Conservation (phyloP, 1,140 invertebrate genomes). For the Drosophila dunni region DNA sequence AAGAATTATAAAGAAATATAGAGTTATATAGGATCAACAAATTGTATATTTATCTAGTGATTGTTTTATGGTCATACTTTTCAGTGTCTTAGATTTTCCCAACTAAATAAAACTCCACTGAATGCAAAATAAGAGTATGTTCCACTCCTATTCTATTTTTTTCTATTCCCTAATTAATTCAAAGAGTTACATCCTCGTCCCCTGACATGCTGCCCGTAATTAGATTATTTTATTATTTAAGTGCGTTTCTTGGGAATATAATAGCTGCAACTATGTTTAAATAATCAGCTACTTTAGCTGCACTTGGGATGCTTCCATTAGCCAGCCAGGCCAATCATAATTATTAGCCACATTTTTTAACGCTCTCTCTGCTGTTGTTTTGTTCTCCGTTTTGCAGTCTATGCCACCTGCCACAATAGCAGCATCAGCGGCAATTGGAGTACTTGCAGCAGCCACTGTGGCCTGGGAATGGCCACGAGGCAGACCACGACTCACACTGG, state of each 20-base stretch:
- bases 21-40: no score
- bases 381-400: conserved; percentile 72
- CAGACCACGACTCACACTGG: conserved; percentile 87
- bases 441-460: conserved; percentile 87
- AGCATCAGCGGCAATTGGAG: conserved; percentile 87
- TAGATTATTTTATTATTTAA: neutral
- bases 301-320: conserved; percentile 28
- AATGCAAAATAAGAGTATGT: no score
- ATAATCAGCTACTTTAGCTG: neutral
- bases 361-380: neutral
- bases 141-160: no score
- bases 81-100: no score
- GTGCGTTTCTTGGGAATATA: neutral
- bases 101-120: no score
- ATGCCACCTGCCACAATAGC: conserved; percentile 84
- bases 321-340: conserved; percentile 27
- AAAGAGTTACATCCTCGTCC: no score
- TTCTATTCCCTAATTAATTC: no score
- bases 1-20: no score
- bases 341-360: conserved; percentile 40
- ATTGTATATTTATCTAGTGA: no score
- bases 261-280: neutral
- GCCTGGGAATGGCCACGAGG: conserved; percentile 87
- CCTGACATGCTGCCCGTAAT: neutral
- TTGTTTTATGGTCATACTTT: no score